Percentiles rank a stretch among this genome's conserved stretches.
phyloP scores from a whole-genome alignment of 2,113 vertebrate genomes.

The Myotis lucifugus region DNA sequence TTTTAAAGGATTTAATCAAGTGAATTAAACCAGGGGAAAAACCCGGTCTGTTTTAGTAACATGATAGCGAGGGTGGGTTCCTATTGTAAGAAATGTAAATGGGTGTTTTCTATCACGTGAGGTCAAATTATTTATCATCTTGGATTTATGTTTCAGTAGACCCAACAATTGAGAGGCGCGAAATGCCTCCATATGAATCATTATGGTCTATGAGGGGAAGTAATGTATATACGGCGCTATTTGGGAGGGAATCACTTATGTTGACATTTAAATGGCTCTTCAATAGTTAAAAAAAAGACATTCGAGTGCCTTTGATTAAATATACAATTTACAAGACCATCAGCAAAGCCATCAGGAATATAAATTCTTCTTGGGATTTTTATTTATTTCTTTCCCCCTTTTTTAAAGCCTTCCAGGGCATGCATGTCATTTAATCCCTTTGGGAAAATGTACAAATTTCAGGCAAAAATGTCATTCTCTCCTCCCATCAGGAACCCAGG shows the following conservation, averaged over 20 bases:
- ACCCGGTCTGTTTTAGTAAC: too few species aligned
- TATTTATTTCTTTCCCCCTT: constrained; percentile 53
- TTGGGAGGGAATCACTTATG: constrained; percentile 79
- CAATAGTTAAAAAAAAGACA: constrained; percentile 75
- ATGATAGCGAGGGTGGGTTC: too few species aligned
- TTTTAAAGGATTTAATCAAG: too few species aligned
- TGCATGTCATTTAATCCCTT: constrained; percentile 45
- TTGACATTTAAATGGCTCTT: constrained; percentile 80
- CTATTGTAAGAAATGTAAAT: too few species aligned
- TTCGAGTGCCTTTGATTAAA: constrained; percentile 76
- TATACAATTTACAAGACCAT: constrained; percentile 77
- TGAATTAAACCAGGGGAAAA: too few species aligned
- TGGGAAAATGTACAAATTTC: constrained; percentile 52
- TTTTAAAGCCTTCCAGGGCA: constrained; percentile 42
- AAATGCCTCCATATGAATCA: constrained; percentile 77
- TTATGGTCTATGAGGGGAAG: constrained; percentile 77
- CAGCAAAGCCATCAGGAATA: constrained; percentile 71
- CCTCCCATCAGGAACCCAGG: not conserved
- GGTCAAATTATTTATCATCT: constrained; percentile 82
- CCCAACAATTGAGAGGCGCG: constrained; percentile 75
- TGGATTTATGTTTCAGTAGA: constrained; percentile 81
- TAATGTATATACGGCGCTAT: constrained; percentile 77
- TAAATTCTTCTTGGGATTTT: constrained; percentile 70
- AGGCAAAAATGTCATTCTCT: constrained; percentile 28
- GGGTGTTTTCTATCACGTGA: too few species aligned